Evolutionary conservation across 2,797 vertebrate species (phyloP).

Genomic region (Hydrophis major): DNA sequence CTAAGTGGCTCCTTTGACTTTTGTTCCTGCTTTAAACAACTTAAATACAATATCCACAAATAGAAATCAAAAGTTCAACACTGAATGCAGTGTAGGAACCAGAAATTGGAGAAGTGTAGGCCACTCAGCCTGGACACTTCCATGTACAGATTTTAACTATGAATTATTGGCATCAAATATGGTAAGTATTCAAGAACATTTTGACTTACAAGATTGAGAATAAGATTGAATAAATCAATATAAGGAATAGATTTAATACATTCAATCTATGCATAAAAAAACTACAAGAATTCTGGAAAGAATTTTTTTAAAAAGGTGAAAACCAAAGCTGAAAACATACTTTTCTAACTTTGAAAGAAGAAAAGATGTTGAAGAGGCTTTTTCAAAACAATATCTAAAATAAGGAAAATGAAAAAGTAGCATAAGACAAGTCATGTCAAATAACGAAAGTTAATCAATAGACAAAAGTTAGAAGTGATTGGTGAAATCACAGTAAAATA

Average conservation of each 20-base stretch:
- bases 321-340: not conserved
- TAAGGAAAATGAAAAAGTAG: not conserved
- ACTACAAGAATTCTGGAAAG: not conserved
- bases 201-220: not conserved
- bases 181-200: not conserved
- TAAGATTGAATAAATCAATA: not conserved
- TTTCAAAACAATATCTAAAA: not conserved
- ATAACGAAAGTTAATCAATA: not conserved
- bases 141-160: not conserved
- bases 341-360: not conserved
- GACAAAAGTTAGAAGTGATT: not conserved
- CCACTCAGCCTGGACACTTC: not conserved
- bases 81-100: not conserved
- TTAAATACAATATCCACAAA: not conserved
- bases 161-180: not conserved
- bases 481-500: not conserved
- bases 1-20: not conserved
- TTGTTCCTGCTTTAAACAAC: not conserved
- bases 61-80: not conserved
- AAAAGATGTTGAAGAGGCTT: not conserved
- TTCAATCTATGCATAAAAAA: not conserved
- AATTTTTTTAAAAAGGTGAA: not conserved
- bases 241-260: not conserved
- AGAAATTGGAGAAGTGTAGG: not conserved
- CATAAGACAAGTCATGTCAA: not conserved